Evolutionary conservation across 2,113 vertebrate genomes (phyloP).

Genomic region (Cryptotis parvus): DNA sequence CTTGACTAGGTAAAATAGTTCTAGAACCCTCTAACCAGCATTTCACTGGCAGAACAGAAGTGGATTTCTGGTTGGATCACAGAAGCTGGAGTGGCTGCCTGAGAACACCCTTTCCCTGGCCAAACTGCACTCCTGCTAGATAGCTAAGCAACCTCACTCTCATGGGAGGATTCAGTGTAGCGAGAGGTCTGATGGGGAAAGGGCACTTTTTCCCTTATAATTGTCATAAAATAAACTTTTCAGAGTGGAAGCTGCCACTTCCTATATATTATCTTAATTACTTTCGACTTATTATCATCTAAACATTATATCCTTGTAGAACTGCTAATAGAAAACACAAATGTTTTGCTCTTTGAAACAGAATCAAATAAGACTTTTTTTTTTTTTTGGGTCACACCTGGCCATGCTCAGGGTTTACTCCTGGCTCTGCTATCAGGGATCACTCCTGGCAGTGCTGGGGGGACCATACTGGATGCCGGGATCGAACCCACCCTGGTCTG

Average conservation of each 20-base stretch:
- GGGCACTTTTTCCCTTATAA: neutral
- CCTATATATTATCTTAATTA: neutral
- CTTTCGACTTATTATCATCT: neutral
- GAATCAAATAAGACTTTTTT: conserved; percentile 22
- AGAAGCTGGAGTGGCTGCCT: neutral
- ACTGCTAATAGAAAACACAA: neutral
- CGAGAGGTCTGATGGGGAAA: too few species aligned
- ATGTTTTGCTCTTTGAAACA: neutral
- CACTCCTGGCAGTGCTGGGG: too few species aligned
- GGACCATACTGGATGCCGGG: too few species aligned
- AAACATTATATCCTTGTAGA: neutral
- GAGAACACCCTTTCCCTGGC: neutral
- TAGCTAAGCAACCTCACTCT: neutral
- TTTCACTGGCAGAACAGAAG: neutral
- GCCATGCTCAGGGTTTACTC: too few species aligned
- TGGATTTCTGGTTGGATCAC: neutral
- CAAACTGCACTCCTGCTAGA: neutral
- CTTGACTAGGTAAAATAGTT: neutral
- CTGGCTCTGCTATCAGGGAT: too few species aligned
- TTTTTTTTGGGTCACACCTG: too few species aligned
- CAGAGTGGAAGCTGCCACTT: conserved; percentile 32
- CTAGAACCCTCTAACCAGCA: neutral
- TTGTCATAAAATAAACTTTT: neutral
- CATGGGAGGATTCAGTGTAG: too few species aligned
- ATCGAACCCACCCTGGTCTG: too few species aligned